Base-by-base conservation (phyloP, 2,113 vertebrate species). In the Pagrus major region DNA sequence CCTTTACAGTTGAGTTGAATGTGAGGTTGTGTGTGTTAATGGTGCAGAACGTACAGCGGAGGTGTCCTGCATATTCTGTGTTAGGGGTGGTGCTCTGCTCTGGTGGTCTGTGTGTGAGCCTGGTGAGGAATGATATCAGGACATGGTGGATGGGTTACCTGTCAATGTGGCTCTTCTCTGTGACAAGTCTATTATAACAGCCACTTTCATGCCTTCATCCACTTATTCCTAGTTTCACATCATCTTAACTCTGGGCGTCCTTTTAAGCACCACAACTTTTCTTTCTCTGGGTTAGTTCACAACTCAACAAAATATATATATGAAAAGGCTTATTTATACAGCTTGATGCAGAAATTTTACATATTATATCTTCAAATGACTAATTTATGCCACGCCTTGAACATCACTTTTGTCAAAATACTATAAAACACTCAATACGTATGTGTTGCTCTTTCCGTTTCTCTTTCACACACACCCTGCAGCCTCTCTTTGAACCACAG, bases 41-140 rank as follows among this genome's bases (percentile, higher is more conserved):
- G 87, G 55, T 79, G 91, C 86, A 89, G 83, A 91, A 89, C n/a
- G n/a, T n/a, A n/a, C 90, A 78, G 49, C 76, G 63, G 58, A 78
- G 82, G n/a, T 52, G 37, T 49, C n/a, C 52, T 69, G 59, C 7
- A 11, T 47, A 27, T 21, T 3, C 41, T 20, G 75, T 42, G 69
- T 39, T 37, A n/a, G 58, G 65, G 73, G 71, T 46, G 33, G 33
- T 11, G 14, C 71, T 70, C 80, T 67, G 65, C 85, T 78, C 5
- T 73, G 88, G 91, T 92, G 92, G 89, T 91, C 89, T 75, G 23
- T 18, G 46, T 31, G 42, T 81, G 20, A 23, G 39, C 44, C 25
- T n/a, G 33, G 79, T 78, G 83, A 76, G 58, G 66, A 86, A 72
- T 31, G 56, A 81, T 66, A 49, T 44, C 23, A n/a, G 27, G 82